Percentiles rank a stretch among this genome's conserved stretches.
phyloP scores from a whole-genome alignment of 2,113 vertebrate species.

The Silurus meridionalis region DNA sequence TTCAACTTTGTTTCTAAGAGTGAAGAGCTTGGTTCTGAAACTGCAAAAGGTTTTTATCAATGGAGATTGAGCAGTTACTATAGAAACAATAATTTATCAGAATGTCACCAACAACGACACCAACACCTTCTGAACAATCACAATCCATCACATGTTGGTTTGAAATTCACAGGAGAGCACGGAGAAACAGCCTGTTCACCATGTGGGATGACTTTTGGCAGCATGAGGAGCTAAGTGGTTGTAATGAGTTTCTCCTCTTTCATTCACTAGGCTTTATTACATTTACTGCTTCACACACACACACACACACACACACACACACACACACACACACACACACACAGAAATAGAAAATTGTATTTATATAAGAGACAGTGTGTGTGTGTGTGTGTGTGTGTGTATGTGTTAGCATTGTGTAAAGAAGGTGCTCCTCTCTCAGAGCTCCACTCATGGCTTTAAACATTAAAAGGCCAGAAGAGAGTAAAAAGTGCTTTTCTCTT shows the following conservation, averaged over 20 bases:
- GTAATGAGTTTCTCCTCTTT: constrained; percentile 33
- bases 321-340: constrained; percentile 6
- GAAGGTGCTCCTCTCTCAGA: background rate
- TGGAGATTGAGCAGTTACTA: too few species aligned
- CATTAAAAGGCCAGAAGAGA: background rate
- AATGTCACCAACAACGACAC: too few species aligned
- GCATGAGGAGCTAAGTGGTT: constrained; percentile 7
- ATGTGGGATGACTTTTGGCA: background rate
- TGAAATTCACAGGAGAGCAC: constrained; percentile 8
- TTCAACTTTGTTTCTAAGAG: too few species aligned
- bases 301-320: constrained; percentile 4
- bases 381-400: background rate
- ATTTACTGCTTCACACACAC: background rate
- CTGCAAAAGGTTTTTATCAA: too few species aligned
- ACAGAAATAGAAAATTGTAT: constrained; percentile 5
- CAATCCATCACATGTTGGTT: too few species aligned
- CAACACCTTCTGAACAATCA: too few species aligned
- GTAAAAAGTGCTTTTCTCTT: background rate
- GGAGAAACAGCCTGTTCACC: background rate
- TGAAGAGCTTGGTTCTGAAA: too few species aligned
- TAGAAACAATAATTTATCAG: too few species aligned
- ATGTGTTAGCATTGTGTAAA: background rate
- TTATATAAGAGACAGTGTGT: background rate
- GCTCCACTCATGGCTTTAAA: background rate
- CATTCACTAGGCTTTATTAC: constrained; percentile 17